Evolutionary conservation across 1,140 invertebrate genomes (phyloP).

Genomic region (Uloborus diversus): DNA sequence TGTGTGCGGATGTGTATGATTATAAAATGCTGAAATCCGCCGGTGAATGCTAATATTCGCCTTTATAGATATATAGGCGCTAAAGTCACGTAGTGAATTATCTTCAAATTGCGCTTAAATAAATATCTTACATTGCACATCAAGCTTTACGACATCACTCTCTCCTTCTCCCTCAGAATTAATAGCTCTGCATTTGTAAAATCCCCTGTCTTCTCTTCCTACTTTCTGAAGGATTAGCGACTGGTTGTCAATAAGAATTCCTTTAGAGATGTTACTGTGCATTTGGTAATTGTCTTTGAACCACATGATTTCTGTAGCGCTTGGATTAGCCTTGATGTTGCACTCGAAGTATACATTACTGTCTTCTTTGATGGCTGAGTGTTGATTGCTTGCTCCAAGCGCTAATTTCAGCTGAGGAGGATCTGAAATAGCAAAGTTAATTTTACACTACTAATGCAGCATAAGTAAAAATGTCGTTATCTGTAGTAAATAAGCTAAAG

Average conservation of each 20-base stretch:
- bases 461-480: too few relatives aligned
- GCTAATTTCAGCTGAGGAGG: slow-evolving; percentile 43
- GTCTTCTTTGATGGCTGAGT: slow-evolving; percentile 57
- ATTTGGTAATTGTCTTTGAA: slow-evolving; percentile 54
- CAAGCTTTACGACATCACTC: slow-evolving; percentile 81
- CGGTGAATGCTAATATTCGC: too few relatives aligned
- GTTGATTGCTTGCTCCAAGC: slow-evolving; percentile 57
- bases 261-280: slow-evolving; percentile 67
- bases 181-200: slow-evolving; percentile 86
- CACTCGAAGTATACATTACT: slow-evolving; percentile 60
- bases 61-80: too few relatives aligned
- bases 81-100: too few relatives aligned
- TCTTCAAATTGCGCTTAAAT: neutral
- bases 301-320: slow-evolving; percentile 59
- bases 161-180: slow-evolving; percentile 89
- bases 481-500: too few relatives aligned
- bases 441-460: too few relatives aligned
- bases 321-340: slow-evolving; percentile 60
- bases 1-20: too few relatives aligned
- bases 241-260: slow-evolving; percentile 82
- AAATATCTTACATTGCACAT: slow-evolving; percentile 77
- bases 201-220: slow-evolving; percentile 60
- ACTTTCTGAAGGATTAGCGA: slow-evolving; percentile 67
- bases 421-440: slow-evolving; percentile 26
- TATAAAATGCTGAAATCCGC: too few relatives aligned